Conservation (phyloP, 2,113 vertebrate genomes). For the Aviceda subcristata region DNA sequence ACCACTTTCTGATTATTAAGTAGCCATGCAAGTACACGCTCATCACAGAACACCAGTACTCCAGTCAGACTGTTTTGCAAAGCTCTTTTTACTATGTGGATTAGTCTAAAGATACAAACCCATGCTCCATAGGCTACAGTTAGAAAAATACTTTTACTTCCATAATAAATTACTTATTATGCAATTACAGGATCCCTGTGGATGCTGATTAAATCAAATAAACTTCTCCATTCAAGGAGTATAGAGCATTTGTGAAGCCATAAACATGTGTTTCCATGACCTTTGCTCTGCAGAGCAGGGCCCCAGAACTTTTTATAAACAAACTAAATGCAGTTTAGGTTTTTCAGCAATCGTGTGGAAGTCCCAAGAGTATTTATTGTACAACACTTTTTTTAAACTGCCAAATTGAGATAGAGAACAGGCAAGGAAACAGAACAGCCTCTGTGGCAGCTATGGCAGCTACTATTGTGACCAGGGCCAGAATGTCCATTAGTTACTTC, state of each 20-base stretch:
- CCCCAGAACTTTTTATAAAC: constrained; percentile 47
- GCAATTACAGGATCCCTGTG: constrained; percentile 53
- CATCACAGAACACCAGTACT: not conserved
- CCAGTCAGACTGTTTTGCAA: not conserved
- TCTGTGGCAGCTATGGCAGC: constrained; percentile 55
- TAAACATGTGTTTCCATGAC: constrained; percentile 61
- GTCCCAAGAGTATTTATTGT: constrained; percentile 30
- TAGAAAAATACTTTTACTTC: constrained; percentile 52
- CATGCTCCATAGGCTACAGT: not conserved
- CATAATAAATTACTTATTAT: constrained; percentile 62
- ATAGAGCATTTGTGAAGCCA: constrained; percentile 49
- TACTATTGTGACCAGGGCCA: constrained; percentile 30
- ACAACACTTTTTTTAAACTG: constrained; percentile 51
- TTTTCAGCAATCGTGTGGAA: constrained; percentile 44
- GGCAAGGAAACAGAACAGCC: constrained; percentile 29
- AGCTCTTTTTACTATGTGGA: not conserved
- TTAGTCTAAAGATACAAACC: constrained; percentile 34
- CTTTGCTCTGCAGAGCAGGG: constrained; percentile 27
- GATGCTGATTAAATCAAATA: constrained; percentile 70
- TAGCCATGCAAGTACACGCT: not conserved
- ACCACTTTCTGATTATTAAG: constrained; percentile 31
- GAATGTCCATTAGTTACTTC: constrained; percentile 64
- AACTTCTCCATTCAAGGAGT: constrained; percentile 47
- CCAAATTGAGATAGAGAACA: constrained; percentile 47
- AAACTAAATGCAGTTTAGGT: constrained; percentile 42